Percentiles rank a stretch among this genome's conserved stretches.
phyloP scores from a whole-genome alignment of 2,797 vertebrate genomes.

The Philypnodon macrostomus region DNA sequence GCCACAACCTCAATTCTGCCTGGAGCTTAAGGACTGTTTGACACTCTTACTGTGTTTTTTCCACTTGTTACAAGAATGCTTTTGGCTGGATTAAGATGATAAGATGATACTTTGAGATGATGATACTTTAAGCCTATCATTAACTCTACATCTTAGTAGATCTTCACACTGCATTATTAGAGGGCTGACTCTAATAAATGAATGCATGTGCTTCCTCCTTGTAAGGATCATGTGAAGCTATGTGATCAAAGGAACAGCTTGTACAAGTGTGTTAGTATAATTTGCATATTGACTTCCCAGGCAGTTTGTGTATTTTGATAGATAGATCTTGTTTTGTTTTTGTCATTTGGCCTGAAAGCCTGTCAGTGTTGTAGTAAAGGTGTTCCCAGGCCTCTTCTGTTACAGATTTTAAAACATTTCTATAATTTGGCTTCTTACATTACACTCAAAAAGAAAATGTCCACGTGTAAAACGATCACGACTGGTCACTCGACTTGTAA shows the following conservation, averaged over 20 bases:
- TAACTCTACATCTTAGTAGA: constrained; percentile 25
- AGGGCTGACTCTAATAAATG: background rate
- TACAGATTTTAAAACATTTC: constrained; percentile 4
- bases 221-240: constrained; percentile 10
- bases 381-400: constrained; percentile 1
- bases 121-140: constrained; percentile 34
- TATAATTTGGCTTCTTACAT: constrained; percentile 5
- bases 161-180: constrained; percentile 20
- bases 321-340: constrained; percentile 15
- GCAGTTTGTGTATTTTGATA: background rate
- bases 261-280: background rate
- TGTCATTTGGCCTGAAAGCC: constrained; percentile 10
- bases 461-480: constrained; percentile 3
- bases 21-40: constrained; percentile 8
- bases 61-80: constrained; percentile 4
- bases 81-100: constrained; percentile 18
- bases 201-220: constrained; percentile 1
- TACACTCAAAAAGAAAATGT: background rate
- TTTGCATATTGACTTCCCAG: background rate
- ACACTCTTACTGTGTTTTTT: background rate
- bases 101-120: constrained; percentile 20
- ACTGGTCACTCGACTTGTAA: constrained; percentile 15
- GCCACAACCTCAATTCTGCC: constrained; percentile 16
- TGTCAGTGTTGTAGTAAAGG: constrained; percentile 26
- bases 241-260: background rate